Base-by-base conservation (phyloP, 2,797 vertebrate species). In the Rhinatrema bivittatum region DNA sequence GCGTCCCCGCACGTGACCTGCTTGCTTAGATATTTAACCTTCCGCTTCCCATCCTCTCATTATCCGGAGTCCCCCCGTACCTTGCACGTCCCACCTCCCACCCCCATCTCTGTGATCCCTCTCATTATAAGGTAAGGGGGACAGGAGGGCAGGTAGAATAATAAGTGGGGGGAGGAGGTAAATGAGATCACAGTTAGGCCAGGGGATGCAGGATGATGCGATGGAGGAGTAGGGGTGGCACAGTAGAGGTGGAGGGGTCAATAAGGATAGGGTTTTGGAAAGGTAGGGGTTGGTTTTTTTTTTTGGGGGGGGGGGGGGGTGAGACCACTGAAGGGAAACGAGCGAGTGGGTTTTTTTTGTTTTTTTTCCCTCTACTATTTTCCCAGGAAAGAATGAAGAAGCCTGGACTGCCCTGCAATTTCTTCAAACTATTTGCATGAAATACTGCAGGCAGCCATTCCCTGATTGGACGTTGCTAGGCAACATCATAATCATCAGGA, bases 341-440 rank as follows among this genome's bases (percentile, higher is more conserved):
- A 29, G 16, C 16, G 16, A 18, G 7, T 54, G 32, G n/a, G n/a
- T n/a, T n/a, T n/a, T n/a, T n/a, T n/a, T n/a, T n/a, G n/a, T n/a
- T n/a, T n/a, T 57, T 64, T 51, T 52, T 56, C 54, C 57, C 56
- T 52, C 25, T 62, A 62, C 68, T 60, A 39, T 23, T 41, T 61
- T 70, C 62, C 70, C 35, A 42, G 60, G 60, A 67, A 70, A 52
- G 29, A 36, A 34, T 45, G 59, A 60, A 56, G 65, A 62, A 47
- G 62, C 53, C 60, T 44, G 46, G 42, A 53, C 54, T 68, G 72
- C 65, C 71, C 57, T 62, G 55, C 56, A 66, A 61, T 68, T 53
- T 63, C 60, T 65, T 49, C 44, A 60, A 74, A 72, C 61, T 74
- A 74, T 74, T 74, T 72, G 68, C 71, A 70, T 74, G 65, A 72